Conservation (phyloP, 2,888 invertebrate genomes). For the Craniophora ligustri region DNA sequence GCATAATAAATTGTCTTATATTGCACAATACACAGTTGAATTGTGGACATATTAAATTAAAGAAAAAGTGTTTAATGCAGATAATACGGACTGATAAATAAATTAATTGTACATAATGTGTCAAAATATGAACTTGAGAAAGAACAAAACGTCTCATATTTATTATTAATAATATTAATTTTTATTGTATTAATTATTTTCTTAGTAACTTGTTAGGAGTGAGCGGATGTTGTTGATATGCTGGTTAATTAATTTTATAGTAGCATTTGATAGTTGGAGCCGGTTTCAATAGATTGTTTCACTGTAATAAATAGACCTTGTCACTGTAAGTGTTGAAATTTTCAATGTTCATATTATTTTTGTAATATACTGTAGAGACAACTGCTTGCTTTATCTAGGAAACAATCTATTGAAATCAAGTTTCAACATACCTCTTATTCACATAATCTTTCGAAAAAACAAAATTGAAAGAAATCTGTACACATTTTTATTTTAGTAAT, state of each 20-base stretch:
- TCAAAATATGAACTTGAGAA: conserved; percentile 77
- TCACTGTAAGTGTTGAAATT: conserved; percentile 68
- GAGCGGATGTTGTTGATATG: conserved; percentile 76
- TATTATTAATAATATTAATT: conserved; percentile 73
- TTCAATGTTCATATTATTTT: conserved; percentile 69
- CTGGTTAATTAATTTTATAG: conserved; percentile 78
- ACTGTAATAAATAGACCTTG: conserved; percentile 43
- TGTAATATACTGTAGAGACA: conserved; percentile 61
- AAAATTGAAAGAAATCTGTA: conserved; percentile 59
- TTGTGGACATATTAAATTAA: conserved; percentile 52
- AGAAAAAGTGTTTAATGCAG: conserved; percentile 57
- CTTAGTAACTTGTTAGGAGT: conserved; percentile 72
- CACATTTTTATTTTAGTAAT: conserved; percentile 73
- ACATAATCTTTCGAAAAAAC: conserved; percentile 48
- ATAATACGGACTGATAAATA: conserved; percentile 80
- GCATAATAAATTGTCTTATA: conserved; percentile 67
- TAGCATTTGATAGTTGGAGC: conserved; percentile 67
- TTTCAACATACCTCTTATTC: conserved; percentile 62
- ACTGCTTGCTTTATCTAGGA: conserved; percentile 54
- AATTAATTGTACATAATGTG: conserved; percentile 79
- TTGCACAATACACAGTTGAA: conserved; percentile 62
- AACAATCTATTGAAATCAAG: conserved; percentile 40
- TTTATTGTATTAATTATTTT: conserved; percentile 66
- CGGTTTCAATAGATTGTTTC: conserved; percentile 62
- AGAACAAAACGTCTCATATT: conserved; percentile 84